A percentile compares a stretch with the other conserved stretches of the same genome.
phyloP scores from a whole-genome alignment of 2,888 invertebrate genomes.

The Stenodera caucasica region DNA sequence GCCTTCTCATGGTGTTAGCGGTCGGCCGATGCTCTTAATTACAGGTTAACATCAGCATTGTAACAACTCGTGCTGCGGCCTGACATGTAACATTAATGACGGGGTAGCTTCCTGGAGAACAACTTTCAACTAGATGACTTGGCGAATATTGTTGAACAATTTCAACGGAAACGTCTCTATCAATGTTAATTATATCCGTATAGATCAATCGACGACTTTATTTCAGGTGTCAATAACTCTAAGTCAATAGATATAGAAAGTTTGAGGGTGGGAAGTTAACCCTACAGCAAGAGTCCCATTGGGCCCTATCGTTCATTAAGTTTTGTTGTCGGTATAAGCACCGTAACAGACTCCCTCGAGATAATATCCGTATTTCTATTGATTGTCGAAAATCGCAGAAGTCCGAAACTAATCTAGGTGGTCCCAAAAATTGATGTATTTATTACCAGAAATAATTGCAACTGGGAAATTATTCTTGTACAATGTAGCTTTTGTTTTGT shows the following conservation, averaged over 20 bases:
- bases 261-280: neutral
- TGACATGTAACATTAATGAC: conserved; percentile 30
- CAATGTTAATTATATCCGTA: too few relatives aligned
- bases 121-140: conserved; percentile 39
- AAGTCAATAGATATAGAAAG: neutral
- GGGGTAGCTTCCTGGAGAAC: conserved; percentile 40
- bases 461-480: too few relatives aligned
- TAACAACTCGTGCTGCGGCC: conserved; percentile 21
- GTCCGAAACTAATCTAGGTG: conserved; percentile 16
- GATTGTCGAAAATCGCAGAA: conserved; percentile 18
- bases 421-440: conserved; percentile 26
- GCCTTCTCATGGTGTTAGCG: conserved; percentile 13
- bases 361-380: neutral
- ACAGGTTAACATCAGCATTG: conserved; percentile 31
- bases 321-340: conserved; percentile 22
- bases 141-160: conserved; percentile 34
- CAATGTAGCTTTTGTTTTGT: too few relatives aligned
- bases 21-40: conserved; percentile 38
- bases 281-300: conserved; percentile 26
- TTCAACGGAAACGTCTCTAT: conserved; percentile 25
- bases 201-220: neutral
- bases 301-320: conserved; percentile 34
- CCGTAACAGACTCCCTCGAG: conserved; percentile 23
- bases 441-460: conserved; percentile 30
- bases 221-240: neutral